Evolutionary conservation across 2,797 vertebrate species (phyloP).

Genomic region (Sebastes vulpes): DNA sequence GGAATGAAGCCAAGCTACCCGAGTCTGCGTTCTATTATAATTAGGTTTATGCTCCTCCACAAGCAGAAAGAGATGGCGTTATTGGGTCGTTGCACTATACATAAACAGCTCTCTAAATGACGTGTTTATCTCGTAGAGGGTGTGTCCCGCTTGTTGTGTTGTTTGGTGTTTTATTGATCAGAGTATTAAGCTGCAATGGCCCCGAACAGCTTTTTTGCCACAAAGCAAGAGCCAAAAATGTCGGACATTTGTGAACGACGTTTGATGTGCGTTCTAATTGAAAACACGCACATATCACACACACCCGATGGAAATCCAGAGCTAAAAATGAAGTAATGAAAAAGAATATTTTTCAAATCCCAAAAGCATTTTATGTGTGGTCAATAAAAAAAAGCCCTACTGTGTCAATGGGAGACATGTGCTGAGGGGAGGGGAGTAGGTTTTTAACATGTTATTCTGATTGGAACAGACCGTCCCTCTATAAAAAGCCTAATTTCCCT

Average conservation of each 20-base stretch:
- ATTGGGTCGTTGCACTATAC: constrained; percentile 24
- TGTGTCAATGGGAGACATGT: constrained; percentile 61
- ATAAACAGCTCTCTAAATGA: constrained; percentile 40
- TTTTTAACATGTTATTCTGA: constrained; percentile 44
- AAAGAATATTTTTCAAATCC: constrained; percentile 53
- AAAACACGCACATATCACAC: constrained; percentile 49
- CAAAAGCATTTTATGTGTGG: constrained; percentile 41
- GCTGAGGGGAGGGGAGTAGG: constrained; percentile 26
- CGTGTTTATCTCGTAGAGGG: constrained; percentile 22
- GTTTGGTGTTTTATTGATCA: constrained; percentile 45
- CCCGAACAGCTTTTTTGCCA: constrained; percentile 6
- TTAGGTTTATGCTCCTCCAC: constrained; percentile 65
- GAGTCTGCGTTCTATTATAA: constrained; percentile 71
- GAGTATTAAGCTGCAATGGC: constrained; percentile 13
- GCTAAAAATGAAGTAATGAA: constrained; percentile 54
- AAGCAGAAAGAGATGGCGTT: constrained; percentile 38
- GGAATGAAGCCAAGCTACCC: constrained; percentile 61
- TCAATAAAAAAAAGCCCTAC: constrained; percentile 37
- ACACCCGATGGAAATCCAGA: constrained; percentile 36
- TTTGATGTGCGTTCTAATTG: constrained; percentile 57
- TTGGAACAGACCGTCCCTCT: constrained; percentile 41
- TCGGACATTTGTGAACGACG: constrained; percentile 3
- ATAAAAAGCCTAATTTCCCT: constrained; percentile 43
- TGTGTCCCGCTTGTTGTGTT: constrained; percentile 5
- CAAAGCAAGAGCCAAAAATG: not conserved